Conservation (phyloP, 1,140 invertebrate genomes). For the Sinella curviseta region DNA sequence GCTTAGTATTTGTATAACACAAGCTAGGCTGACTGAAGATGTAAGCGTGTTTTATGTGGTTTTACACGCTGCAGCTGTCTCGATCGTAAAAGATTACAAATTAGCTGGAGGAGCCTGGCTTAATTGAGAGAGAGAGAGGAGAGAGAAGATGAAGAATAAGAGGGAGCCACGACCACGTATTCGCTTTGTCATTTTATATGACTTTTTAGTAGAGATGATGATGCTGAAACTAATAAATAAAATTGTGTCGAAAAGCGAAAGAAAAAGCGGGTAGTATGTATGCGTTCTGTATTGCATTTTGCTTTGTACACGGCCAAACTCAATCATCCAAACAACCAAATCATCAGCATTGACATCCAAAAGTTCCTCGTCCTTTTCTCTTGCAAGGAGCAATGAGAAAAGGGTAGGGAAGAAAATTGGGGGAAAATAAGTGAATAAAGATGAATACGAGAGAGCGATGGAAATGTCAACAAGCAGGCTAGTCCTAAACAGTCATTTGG, state of each 20-base stretch:
- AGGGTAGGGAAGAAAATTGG: neutral
- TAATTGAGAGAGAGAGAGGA: conserved; percentile 9
- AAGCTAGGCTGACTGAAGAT: too few relatives aligned
- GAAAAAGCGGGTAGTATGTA: neutral
- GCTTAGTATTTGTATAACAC: too few relatives aligned
- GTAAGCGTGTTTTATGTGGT: conserved; percentile 2
- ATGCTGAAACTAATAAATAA: neutral
- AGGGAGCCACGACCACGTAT: neutral
- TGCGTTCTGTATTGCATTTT: neutral
- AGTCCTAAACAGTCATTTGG: conserved; percentile 7
- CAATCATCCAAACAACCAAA: conserved; percentile 21
- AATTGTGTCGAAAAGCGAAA: neutral
- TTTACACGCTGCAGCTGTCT: conserved; percentile 12
- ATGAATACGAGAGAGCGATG: neutral
- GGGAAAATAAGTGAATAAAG: neutral
- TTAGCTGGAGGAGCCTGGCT: neutral
- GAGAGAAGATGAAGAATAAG: too few relatives aligned
- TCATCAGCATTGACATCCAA: neutral
- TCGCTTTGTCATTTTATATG: neutral
- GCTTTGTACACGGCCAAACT: neutral
- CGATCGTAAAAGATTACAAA: conserved; percentile 15
- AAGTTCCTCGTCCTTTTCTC: neutral
- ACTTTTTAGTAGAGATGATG: neutral
- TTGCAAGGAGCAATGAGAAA: neutral
- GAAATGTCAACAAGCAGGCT: neutral